Base-by-base conservation (phyloP, 2,888 invertebrate species). In the Clistopyga incitator region DNA sequence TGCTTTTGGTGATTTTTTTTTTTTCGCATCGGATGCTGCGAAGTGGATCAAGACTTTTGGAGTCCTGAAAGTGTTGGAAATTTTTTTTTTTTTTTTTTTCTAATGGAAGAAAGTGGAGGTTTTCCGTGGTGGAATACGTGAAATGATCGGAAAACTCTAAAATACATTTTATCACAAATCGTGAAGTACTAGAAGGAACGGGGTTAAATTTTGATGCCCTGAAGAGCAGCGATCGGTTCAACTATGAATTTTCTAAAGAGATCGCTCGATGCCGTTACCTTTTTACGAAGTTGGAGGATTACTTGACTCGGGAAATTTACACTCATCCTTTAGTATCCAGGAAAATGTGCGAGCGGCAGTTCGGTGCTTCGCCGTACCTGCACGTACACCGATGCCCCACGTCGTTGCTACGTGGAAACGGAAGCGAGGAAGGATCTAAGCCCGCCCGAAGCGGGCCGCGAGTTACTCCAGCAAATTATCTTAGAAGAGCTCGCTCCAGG, bases 401-500 rank as follows among this genome's bases (percentile, higher is more conserved):
- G 23, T 42, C 42, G 70, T 78, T 50, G 72, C 59, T 72, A 80
- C 45, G 70, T 25, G 76, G 74, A 75, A 78, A 78, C 71, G 80
- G 78, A 75, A 78, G 78, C 75, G 70, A 77, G 80, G 68, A 78
- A 78, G 84, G 84, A 81, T 78, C 81, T 81, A 77, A 82, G 76
- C 79, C 70, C 68, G 75, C 81, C 77, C 75, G 77, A 68, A 84
- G 81, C 78, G 38, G 47, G n/a, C n/a, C 67, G 81, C 47, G 72
- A 82, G 82, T 88, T 86, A 87, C 87, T 87, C 88, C 87, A 84
- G 86, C 87, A 89, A 90, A 90, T 90, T 90, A 90, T 89, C 88
- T 87, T 82, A 59, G 72, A 84, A 83, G 78, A 84, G 84, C 81
- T 81, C 74, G 75, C 82, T 79, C 59, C 76, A 47, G 81, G 82